phyloP scores from a whole-genome alignment of 2,797 vertebrate genomes.

The Coregonus suidteri region DNA sequence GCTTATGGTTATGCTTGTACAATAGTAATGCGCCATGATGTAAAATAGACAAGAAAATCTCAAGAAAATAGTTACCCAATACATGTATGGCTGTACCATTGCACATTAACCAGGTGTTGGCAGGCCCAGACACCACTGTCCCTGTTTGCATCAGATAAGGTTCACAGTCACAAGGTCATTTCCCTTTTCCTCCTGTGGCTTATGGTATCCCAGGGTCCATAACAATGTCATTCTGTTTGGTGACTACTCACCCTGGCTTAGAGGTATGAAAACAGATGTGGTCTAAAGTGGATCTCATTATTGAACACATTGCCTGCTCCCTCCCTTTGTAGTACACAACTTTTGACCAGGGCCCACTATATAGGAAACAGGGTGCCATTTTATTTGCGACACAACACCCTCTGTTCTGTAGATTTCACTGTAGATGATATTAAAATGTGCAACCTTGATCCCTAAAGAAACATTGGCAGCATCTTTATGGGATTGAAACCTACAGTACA shows the following conservation, averaged over 20 bases:
- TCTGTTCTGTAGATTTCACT: too few species aligned
- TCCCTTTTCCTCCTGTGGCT: conserved; percentile 46
- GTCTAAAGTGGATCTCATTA: background rate
- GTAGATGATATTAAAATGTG: background rate
- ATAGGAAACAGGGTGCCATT: too few species aligned
- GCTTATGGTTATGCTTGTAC: too few species aligned
- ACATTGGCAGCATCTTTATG: too few species aligned
- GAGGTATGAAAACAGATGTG: background rate
- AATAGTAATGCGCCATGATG: too few species aligned
- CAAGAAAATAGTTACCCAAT: too few species aligned
- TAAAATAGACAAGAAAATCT: too few species aligned
- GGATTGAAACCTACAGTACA: background rate
- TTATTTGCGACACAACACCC: too few species aligned
- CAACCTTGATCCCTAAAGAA: background rate
- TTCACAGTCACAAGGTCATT: conserved; percentile 10
- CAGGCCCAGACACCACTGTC: background rate
- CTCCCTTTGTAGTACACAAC: background rate
- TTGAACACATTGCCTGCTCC: background rate
- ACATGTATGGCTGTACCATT: too few species aligned
- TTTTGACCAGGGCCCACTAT: background rate
- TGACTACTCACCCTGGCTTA: background rate
- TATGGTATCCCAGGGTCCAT: background rate
- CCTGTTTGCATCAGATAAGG: conserved; percentile 44
- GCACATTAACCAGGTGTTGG: background rate
- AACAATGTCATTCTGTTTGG: background rate